Evolutionary conservation across 2,113 vertebrate species (phyloP).

Genomic region (zebrafish (Danio rerio)): DNA sequence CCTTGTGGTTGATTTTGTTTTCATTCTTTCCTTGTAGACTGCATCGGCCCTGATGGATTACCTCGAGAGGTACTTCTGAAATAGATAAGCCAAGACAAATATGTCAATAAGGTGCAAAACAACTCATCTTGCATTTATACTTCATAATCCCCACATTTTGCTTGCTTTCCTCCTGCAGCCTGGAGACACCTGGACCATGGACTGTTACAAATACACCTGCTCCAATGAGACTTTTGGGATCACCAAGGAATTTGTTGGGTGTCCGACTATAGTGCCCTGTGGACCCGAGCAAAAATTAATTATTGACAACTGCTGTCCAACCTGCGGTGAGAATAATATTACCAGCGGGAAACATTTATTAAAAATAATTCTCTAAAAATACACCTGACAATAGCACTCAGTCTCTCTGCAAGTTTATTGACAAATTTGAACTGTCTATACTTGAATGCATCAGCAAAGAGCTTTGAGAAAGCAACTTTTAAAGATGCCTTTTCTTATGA

Average conservation of each 20-base stretch:
- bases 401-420: neutral
- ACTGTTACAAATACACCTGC: slow-evolving; percentile 45
- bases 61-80: slow-evolving; percentile 73
- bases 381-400: neutral
- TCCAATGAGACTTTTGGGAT: slow-evolving; percentile 17
- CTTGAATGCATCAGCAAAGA: neutral
- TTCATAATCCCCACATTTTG: neutral
- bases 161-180: slow-evolving; percentile 28
- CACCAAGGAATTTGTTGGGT: neutral
- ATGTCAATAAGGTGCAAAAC: neutral
- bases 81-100: neutral
- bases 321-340: slow-evolving; percentile 47
- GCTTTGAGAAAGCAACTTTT: no score
- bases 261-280: slow-evolving; percentile 2
- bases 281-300: slow-evolving; percentile 7
- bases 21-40: slow-evolving; percentile 71
- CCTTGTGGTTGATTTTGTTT: slow-evolving; percentile 37
- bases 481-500: no score
- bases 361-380: neutral
- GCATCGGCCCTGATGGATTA: slow-evolving; percentile 79
- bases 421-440: neutral
- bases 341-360: neutral
- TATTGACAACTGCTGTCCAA: slow-evolving; percentile 45
- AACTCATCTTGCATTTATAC: neutral
- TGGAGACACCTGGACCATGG: slow-evolving; percentile 44